phyloP scores from a whole-genome alignment of 1,140 invertebrate species.

The Conus betulinus region DNA sequence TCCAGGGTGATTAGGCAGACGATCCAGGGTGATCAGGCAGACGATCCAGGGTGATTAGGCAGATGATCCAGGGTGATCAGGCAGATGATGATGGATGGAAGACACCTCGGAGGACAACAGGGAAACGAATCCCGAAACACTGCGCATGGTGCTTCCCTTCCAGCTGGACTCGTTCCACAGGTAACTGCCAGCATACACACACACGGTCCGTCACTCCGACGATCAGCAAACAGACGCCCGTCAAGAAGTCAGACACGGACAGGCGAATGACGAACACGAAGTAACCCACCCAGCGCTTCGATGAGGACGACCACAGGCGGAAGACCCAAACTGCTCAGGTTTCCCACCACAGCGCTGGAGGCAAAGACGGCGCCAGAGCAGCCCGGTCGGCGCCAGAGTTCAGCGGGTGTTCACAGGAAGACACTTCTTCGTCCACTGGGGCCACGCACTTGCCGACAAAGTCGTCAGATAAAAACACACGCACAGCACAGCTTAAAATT shows the following conservation, averaged over 20 bases:
- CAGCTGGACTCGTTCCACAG: slow-evolving; percentile 2
- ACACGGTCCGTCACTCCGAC: slow-evolving; percentile 24
- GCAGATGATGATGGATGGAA: slow-evolving; percentile 23
- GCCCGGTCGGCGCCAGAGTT: slow-evolving; percentile 34
- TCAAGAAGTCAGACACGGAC: too few species aligned
- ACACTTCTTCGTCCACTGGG: slow-evolving; percentile 42
- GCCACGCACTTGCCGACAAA: slow-evolving; percentile 25
- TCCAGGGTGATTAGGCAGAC: too few species aligned
- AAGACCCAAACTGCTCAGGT: slow-evolving; percentile 40
- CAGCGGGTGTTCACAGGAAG: slow-evolving; percentile 52
- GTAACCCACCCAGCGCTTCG: slow-evolving; percentile 43
- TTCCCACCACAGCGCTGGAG: slow-evolving; percentile 44
- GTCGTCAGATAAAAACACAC: slow-evolving; percentile 28
- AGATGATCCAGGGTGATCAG: slow-evolving; percentile 54
- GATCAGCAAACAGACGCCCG: slow-evolving; percentile 34
- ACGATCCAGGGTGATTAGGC: too few species aligned
- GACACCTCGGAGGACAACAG: slow-evolving; percentile 34
- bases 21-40: too few species aligned
- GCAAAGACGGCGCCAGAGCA: slow-evolving; percentile 47
- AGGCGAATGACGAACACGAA: slow-evolving; percentile 50
- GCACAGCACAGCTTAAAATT: slow-evolving; percentile 48
- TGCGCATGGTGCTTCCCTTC: slow-evolving; percentile 10
- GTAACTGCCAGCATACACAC: slow-evolving; percentile 58
- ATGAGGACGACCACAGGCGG: slow-evolving; percentile 18
- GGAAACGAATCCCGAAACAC: slow-evolving; percentile 26